A percentile compares a stretch with the other conserved stretches of the same genome.
Evolutionary conservation across 2,888 invertebrate genomes (phyloP).

Genomic region (Punctoribates punctum): DNA sequence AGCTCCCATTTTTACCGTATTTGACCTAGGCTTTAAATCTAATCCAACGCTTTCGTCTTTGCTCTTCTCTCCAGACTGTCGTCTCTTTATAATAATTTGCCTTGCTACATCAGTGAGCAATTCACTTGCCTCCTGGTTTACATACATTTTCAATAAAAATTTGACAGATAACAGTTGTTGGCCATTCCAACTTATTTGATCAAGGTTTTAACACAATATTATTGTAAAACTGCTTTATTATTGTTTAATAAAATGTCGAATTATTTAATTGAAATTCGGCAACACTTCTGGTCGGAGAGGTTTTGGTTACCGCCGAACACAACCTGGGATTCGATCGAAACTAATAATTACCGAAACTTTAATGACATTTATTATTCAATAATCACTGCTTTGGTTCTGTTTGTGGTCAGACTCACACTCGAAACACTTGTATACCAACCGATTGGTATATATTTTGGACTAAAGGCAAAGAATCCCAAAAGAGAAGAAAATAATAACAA

Average conservation of each 20-base stretch:
- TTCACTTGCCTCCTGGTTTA: too few species aligned
- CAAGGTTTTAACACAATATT: too few species aligned
- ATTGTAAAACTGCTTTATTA: too few species aligned
- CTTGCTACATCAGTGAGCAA: too few species aligned
- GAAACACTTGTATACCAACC: constrained; percentile 80
- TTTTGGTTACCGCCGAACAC: constrained; percentile 89
- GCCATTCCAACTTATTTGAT: too few species aligned
- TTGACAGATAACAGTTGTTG: too few species aligned
- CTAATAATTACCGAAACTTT: constrained; percentile 67
- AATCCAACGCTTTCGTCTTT: too few species aligned
- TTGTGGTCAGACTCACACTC: constrained; percentile 68
- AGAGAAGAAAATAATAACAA: constrained; percentile 67
- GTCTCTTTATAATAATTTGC: too few species aligned
- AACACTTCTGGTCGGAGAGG: constrained; percentile 73
- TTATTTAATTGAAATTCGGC: constrained; percentile 49
- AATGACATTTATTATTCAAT: constrained; percentile 69
- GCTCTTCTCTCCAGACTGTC: too few species aligned
- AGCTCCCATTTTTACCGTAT: too few species aligned
- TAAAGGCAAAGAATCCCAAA: constrained; percentile 72
- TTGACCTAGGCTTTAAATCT: too few species aligned
- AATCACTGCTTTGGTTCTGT: constrained; percentile 72
- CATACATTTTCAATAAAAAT: too few species aligned
- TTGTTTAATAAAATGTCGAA: neutral
- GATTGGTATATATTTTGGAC: constrained; percentile 73
- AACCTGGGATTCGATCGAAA: constrained; percentile 76